Conservation (phyloP, 2,797 vertebrate genomes). For the Loriculus beryllinus region DNA sequence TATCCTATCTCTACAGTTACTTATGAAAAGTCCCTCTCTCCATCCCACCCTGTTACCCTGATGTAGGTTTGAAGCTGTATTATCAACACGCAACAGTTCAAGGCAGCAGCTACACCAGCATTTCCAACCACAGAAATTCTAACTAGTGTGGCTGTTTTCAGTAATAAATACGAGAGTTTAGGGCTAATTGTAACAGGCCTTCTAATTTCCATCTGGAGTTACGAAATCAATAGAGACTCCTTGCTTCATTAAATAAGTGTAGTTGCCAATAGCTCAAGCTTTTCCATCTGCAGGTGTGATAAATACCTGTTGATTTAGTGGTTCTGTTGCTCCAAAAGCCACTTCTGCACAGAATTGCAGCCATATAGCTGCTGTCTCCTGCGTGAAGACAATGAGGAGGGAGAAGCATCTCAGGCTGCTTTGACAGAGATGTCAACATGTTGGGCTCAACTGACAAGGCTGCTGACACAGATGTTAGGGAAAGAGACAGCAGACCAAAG, state of each 20-base stretch:
- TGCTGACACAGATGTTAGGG: neutral
- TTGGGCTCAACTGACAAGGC: neutral
- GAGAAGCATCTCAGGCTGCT: neutral
- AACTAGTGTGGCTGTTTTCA: neutral
- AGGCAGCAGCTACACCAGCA: neutral
- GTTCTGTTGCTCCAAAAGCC: neutral
- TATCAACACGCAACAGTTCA: neutral
- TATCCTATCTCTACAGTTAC: neutral
- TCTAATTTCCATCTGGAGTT: conserved; percentile 41
- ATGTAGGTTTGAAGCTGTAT: neutral
- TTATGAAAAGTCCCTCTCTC: neutral
- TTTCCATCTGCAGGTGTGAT: neutral
- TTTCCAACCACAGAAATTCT: neutral
- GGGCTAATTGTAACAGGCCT: conserved; percentile 44
- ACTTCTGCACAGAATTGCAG: neutral
- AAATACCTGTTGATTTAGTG: neutral
- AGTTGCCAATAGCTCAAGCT: neutral
- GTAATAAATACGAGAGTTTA: conserved; percentile 22
- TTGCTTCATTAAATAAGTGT: conserved; percentile 57
- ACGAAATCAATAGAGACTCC: conserved; percentile 54
- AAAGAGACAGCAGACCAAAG: neutral
- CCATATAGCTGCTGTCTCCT: neutral
- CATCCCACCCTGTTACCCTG: too few relatives aligned
- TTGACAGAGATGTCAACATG: neutral
- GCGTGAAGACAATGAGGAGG: neutral